Base-by-base conservation (phyloP, 2,888 invertebrate species). In the Rhingia rostrata region DNA sequence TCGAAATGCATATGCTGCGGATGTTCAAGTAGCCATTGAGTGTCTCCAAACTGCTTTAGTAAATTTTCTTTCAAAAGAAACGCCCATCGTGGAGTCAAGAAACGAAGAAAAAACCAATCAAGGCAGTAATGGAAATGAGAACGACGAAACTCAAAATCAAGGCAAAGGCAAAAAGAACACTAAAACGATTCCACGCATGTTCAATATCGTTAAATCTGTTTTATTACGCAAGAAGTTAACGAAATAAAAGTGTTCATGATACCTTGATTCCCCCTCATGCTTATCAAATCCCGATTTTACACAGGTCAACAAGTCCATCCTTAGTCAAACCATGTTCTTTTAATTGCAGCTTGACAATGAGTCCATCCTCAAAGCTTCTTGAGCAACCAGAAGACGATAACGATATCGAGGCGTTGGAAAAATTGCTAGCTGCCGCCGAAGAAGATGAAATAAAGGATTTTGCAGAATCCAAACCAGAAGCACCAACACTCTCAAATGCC, bases 311-410 rank as follows among this genome's bases (percentile, higher is more conserved):
- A 22, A 22, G 9, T 49, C 49, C 6, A 45, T 4, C 43, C 6
- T 12, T 45, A 45, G 12, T 45, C 2, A 22, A 22, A 22, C 22
- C 22, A 22, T 22, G 22, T 22, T 9, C 30, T 49, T 49, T 30
- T 32, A 30, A n/a, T 79, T 80, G 66, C 35, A 80, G 73, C 41
- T 60, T 9, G 6, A 69, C 2, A 0, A 81, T 81, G 80, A 63
- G 69, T 69, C 72, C 72, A 35, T 51, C 39, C 12, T 14, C 32
- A n/a, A 30, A 33, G 6, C 9, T 10, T 3, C 10, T 54, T 0
- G 63, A 64, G 4, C 14, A 35, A 30, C 9, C 30, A 4, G 89
- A 89, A 3, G 89, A 89, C 32, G 90, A 90, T 49, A 88, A 87
- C 2, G 90, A 90, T 77, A 79, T 89, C 33, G 58, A 88, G 64